phyloP scores from a whole-genome alignment of 1,140 invertebrate genomes.

The Sinella curviseta region DNA sequence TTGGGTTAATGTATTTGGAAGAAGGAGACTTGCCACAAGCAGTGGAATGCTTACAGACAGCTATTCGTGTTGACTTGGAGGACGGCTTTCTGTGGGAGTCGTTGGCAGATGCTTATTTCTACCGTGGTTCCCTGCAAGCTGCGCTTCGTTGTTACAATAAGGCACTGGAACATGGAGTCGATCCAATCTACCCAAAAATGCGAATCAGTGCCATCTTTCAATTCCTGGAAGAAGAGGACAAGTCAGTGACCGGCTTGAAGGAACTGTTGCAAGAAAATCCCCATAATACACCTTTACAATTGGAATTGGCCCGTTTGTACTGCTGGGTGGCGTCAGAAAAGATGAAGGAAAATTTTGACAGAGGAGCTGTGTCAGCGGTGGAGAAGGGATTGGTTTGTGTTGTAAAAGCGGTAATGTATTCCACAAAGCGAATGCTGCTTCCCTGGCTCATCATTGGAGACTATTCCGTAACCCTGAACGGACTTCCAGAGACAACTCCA shows the following conservation, averaged over 20 bases:
- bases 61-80: conserved; percentile 69
- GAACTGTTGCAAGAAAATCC: conserved; percentile 13
- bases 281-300: conserved; percentile 11
- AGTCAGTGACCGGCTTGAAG: conserved; percentile 29
- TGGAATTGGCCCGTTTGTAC: conserved; percentile 35
- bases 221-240: conserved; percentile 28
- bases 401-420: not conserved
- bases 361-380: conserved; percentile 19
- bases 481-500: not conserved
- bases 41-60: conserved; percentile 73
- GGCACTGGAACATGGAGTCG: conserved; percentile 67
- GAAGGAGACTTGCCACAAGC: conserved; percentile 69
- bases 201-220: conserved; percentile 80
- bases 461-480: not conserved
- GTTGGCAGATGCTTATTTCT: conserved; percentile 81
- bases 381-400: conserved; percentile 27
- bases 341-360: conserved; percentile 30
- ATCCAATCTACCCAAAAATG: conserved; percentile 71
- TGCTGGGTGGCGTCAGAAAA: conserved; percentile 28
- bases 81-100: conserved; percentile 79
- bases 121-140: conserved; percentile 77
- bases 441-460: conserved; percentile 27
- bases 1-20: conserved; percentile 72
- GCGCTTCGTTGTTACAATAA: conserved; percentile 81
- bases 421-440: not conserved